Base-by-base conservation (phyloP, 1,140 invertebrate species). In the Sycobia sp. region DNA sequence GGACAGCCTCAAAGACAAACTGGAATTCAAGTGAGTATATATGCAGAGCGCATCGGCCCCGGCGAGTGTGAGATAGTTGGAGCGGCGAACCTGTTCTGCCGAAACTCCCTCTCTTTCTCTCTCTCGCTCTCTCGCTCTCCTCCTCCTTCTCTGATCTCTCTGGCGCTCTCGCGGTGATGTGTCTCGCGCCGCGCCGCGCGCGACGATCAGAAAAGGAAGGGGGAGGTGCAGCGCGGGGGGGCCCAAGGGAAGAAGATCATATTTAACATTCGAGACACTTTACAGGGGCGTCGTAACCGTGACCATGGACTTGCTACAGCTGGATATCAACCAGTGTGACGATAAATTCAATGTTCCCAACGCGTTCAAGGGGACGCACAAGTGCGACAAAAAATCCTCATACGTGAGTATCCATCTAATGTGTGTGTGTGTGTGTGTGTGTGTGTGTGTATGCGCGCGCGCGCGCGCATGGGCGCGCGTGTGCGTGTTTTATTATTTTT, bases 281-380 rank as follows among this genome's bases (percentile, higher is more conserved):
- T 90, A 69, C 83, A 97, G 95, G 79, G 97, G 97, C 72, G 92
- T 94, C 62, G 94, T 98, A 11, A 89, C 92, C 64, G 95, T 98
- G 18, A 94, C 94, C 32, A 94, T 98, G 88, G 87, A 93, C 73
- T 84, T 98, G 68, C 76, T 91, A 73, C 89, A 94, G 72, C 81
- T 99, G 70, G 95, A 98, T 79, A 91, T 98, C 22, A 96, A 97
- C 78, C 96, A 98, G 82, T 99, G 96, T 76, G 92, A 95, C 34
- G 90, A 92, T 77, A 87, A 90, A 76, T 95, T 91, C 78, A 91
- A 91, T 71, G 86, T 89, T 23, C 89, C 93, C 3, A 99, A 99
- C 84, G 95, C 93, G 11, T 99, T 97, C 80, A 97, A 97, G 82
- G 88, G 90, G 69, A 96, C 95, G 5, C 91, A 98, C 77, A 96